Evolutionary conservation across 2,888 invertebrate species (phyloP), one percentile per base, ranked within the genome.

Genomic region (Spatulosminthurus flaviceps): DNA sequence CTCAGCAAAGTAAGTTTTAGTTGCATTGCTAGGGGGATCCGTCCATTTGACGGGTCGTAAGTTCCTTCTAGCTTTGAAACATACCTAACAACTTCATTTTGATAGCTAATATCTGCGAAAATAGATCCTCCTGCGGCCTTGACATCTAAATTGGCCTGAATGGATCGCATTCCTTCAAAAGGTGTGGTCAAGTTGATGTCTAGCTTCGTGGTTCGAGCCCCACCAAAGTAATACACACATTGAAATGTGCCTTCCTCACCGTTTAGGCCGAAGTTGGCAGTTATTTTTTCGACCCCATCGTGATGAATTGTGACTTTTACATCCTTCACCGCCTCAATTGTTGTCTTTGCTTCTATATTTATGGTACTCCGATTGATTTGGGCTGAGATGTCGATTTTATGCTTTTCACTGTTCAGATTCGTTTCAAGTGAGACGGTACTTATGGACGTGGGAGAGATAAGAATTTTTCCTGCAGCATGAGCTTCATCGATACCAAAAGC

Each of bases 71-170:
- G 7, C 43, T 82, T 84, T 0, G 71, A 81, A 19, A 82, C 71
- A 81, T 83, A 85, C 5, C 84, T 77, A 1, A 80, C 79, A 21
- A 80, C 61, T 67, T 83, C 82, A 71, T 84, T 83, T 80, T 85
- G 84, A 69, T 83, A 84, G n/a, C 70, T 77, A 9, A 83, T 21
- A 0, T 64, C 64, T 0, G 80, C 76, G 24, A 34, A 70, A 0
- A 81, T 41, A 0, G 69, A 60, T 19, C 79, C 81, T 7, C 72
- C 21, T 0, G 42, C 28, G 0, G 78, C 43, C 7, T 29, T 78
- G n/a, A 82, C 28, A n/a, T 84, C 80, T 21, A 80, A 70, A 41
- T 64, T 51, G n/a, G 64, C 4, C 0, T 80, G 77, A 60, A 84
- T 77, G 0, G 79, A 78, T 24, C 80, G 67, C 21, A 83, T 75